Evolutionary conservation across 2,113 vertebrate genomes (phyloP), one percentile per base, ranked within the genome.

Genomic region (Centrocercus urophasianus): DNA sequence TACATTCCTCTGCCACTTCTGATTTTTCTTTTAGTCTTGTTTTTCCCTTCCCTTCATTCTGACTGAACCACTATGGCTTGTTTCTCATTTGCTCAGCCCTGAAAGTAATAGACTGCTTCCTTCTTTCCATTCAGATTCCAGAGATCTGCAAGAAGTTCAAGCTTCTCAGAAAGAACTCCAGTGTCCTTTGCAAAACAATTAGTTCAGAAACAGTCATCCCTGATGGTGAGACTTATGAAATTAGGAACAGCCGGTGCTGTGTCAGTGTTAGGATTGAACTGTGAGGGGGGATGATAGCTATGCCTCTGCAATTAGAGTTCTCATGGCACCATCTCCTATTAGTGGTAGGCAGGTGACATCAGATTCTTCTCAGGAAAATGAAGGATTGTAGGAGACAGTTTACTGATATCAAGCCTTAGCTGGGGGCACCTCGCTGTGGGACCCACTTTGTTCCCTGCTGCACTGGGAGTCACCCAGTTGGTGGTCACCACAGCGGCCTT

Each of bases 11-110:
- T 93, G 66, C 45, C 48, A 83, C 36, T 85, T 14, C 34, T 89
- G 32, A 25, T 87, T 18, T 14, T 21, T 81, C 89, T 88, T 73
- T 75, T 65, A 75, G 66, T 50, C 38, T 73, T 81, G 24, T 91
- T 92, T 76, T 5, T 8, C 22, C 43, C 3, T 76, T 79, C 38
- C 15, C 70, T 89, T 87, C 48, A 40, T 84, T 84, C 59, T 79
- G 21, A 75, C 48, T 79, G 48, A 16, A 24, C 34, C 65, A 63
- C 78, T 84, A 25, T 75, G 34, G 47, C 63, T 87, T 79, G 32
- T 85, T 93, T 79, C 48, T 92, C 36, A 32, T 76, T 79, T 91
- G n/a, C 72, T 86, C 20, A 75, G 61, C 66, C 48, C 45, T 79
- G 40, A 86, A 87, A 81, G 15, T 50, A 60, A 56, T 17, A 60